Base-by-base conservation (phyloP, 2,113 vertebrate genomes). In the Rhodinocichla rosea region DNA sequence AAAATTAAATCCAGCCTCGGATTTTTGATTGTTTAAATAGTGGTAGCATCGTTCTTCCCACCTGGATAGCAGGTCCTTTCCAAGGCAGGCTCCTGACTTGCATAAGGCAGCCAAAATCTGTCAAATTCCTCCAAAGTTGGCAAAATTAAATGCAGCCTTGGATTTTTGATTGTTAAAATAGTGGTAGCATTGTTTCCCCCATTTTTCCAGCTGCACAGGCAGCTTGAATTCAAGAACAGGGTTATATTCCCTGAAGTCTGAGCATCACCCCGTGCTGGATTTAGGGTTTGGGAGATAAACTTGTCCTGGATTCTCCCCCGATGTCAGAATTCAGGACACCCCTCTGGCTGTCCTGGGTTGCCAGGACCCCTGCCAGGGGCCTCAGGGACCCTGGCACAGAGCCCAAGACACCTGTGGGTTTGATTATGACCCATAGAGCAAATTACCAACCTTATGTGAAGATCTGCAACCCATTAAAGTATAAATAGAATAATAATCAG, bases 131-230 rank as follows among this genome's bases (percentile, higher is more conserved):
- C 15, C 53, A 26, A 63, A 83, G 15, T 0, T 4, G 42, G 59
- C 35, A 30, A 49, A 78, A 52, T 53, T 6, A n/a, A 87, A 63
- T 11, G 32, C 28, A 47, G 0, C 22, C 1, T 0, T 27, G 26
- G 57, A 4, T 44, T 94, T 90, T 37, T 45, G 5, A 8, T 40
- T 3, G 5, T 81, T 75, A 55, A 8, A 55, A 12, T 8, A 39
- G 45, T 0, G 0, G 22, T 10, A 19, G 22, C 8, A 6, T 53
- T 4, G 1, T 23, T 67, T 56, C 11, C 17, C 28, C 33, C 13
- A 8, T 53, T 78, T 50, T 37, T 19, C 19, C 55, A 65, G 35
- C 40, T 83, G 71, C n/a, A 15, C 63, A 5, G 20, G 14, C 42
- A 74, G 30, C 19, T 68, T 8, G 17, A 15, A 5, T 33, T 26